A percentile compares a stretch with the other conserved stretches of the same genome.
Evolutionary conservation across 1,140 invertebrate species (phyloP).

Genomic region (Heliconius hewitsoni): DNA sequence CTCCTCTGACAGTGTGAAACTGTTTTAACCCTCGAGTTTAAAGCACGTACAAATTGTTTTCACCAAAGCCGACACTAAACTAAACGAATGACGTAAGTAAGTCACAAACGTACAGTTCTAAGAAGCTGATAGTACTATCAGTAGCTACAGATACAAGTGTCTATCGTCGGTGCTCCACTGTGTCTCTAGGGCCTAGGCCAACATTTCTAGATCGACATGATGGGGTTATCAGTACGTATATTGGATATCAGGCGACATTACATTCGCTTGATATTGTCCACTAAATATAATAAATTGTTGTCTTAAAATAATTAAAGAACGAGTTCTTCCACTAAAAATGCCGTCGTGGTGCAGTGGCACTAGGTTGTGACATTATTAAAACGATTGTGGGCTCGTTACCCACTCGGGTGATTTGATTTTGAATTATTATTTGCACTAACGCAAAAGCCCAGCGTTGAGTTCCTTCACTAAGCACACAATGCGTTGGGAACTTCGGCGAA

Average conservation of each 20-base stretch:
- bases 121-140: slow-evolving; percentile 38
- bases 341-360: no score
- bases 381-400: no score
- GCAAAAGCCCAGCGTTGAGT: no score
- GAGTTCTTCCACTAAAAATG: no score
- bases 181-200: slow-evolving; percentile 58
- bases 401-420: no score
- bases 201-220: slow-evolving; percentile 43
- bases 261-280: neutral
- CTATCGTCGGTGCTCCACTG: slow-evolving; percentile 43
- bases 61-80: slow-evolving; percentile 28
- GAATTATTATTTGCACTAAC: no score
- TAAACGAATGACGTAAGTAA: slow-evolving; percentile 41
- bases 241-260: slow-evolving; percentile 29
- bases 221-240: slow-evolving; percentile 47
- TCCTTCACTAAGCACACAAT: no score
- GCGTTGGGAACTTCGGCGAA: no score
- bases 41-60: neutral
- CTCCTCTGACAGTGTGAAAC: no score
- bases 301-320: neutral
- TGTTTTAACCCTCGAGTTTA: no score
- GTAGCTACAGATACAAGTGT: slow-evolving; percentile 26
- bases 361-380: no score
- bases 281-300: slow-evolving; percentile 1
- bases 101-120: slow-evolving; percentile 42